phyloP scores from a whole-genome alignment of 2,113 vertebrate species.

The Sisor rabdophorus region DNA sequence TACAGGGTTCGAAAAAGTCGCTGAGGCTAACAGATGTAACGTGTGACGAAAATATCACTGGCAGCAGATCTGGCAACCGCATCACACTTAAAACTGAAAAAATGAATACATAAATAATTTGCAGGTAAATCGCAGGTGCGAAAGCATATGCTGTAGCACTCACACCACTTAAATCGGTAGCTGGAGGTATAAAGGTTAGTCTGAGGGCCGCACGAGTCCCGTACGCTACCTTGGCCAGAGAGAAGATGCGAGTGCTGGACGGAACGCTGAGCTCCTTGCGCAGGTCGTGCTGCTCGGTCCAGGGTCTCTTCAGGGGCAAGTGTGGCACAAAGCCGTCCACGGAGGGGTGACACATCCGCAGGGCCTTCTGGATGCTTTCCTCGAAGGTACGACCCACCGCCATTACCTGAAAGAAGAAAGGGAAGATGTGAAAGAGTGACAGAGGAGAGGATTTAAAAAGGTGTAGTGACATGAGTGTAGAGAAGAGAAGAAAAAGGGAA shows the following conservation, averaged over 20 bases:
- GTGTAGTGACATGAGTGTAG: neutral
- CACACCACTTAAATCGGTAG: neutral
- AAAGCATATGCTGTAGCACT: neutral
- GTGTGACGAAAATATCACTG: neutral
- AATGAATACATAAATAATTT: neutral
- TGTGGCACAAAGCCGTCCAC: conserved; percentile 81
- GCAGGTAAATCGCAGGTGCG: neutral
- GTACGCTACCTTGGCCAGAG: conserved; percentile 84
- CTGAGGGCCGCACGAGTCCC: neutral
- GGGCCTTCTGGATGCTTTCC: conserved; percentile 92
- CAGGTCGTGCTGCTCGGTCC: conserved; percentile 72
- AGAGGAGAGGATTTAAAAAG: too few species aligned
- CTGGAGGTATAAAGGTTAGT: neutral
- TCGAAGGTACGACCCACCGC: conserved; percentile 92
- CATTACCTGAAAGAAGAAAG: conserved; percentile 79
- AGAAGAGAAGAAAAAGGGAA: neutral
- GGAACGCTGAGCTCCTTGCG: conserved; percentile 81
- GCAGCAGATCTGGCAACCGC: neutral
- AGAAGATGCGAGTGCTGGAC: conserved; percentile 83
- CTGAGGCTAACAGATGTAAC: neutral
- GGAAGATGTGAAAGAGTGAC: too few species aligned
- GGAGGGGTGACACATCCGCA: conserved; percentile 93
- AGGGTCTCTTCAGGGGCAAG: conserved; percentile 85
- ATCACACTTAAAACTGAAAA: neutral
- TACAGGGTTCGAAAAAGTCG: neutral